Conservation (phyloP, 1,140 invertebrate species). For the Listronotus oregonensis region DNA sequence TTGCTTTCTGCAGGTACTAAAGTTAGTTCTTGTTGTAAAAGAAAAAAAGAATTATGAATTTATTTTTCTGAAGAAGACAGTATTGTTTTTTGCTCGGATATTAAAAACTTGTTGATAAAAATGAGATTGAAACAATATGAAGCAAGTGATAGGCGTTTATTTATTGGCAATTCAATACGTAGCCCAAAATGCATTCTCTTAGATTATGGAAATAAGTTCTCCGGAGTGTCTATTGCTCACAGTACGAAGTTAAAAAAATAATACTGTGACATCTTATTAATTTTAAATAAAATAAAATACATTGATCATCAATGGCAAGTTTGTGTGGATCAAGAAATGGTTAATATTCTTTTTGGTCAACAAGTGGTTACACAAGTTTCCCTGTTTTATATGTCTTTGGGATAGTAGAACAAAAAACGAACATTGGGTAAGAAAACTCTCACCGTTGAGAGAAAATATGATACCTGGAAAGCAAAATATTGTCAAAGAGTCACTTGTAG, state of each 20-base stretch:
- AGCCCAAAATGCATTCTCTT: neutral
- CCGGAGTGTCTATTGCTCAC: neutral
- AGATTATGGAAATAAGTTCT: neutral
- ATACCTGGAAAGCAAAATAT: too few relatives aligned
- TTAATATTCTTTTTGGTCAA: too few relatives aligned
- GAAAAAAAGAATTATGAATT: neutral
- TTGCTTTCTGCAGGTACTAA: neutral
- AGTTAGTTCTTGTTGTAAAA: constrained; percentile 2
- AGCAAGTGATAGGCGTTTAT: neutral
- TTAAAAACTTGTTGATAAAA: constrained; percentile 5
- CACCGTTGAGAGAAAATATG: too few relatives aligned
- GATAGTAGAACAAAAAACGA: neutral
- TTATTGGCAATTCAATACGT: neutral
- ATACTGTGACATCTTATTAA: neutral
- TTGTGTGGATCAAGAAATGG: too few relatives aligned
- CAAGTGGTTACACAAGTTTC: constrained; percentile 1
- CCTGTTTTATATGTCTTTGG: neutral
- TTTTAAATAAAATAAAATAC: neutral
- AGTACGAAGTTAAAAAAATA: neutral
- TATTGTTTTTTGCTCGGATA: neutral
- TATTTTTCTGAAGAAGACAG: neutral
- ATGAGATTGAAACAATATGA: neutral
- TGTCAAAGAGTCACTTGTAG: too few relatives aligned
- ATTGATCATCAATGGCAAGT: neutral
- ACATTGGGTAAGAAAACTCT: too few relatives aligned